phyloP scores from a whole-genome alignment of 2,113 vertebrate species.

The Phocoena phocoena region DNA sequence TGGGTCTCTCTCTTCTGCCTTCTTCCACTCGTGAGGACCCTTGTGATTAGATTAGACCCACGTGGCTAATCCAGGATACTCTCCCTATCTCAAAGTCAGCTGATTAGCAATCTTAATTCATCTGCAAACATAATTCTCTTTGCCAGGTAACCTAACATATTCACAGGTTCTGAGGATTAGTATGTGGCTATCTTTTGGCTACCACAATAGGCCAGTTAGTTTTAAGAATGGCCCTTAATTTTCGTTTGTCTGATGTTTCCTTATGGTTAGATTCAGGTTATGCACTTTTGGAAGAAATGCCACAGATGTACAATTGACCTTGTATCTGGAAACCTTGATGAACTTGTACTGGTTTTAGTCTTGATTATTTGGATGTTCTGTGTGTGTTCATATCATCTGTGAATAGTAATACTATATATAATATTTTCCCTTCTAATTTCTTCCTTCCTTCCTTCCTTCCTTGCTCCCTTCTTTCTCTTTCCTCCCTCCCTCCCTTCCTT shows the following conservation, averaged over 20 bases:
- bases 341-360: not conserved
- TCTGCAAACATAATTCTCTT: not conserved
- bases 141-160: not conserved
- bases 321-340: not conserved
- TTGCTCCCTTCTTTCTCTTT: too few species aligned
- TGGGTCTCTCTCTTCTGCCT: not conserved
- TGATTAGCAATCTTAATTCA: not conserved
- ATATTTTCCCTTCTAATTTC: too few species aligned
- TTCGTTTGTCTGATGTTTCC: not conserved
- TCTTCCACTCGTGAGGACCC: not conserved
- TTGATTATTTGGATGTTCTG: not conserved
- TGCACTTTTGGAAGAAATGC: not conserved
- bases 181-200: not conserved
- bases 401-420: not conserved
- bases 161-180: not conserved
- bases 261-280: not conserved
- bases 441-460: too few species aligned
- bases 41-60: not conserved
- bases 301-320: not conserved
- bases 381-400: not conserved
- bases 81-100: not conserved
- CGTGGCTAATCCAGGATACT: not conserved
- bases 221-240: not conserved
- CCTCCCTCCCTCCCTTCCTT: too few species aligned
- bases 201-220: not conserved